These are phyloP conservation scores for Mesocricetus auratus DNA, from an alignment of 2,113 vertebrate genomes.

Conservation along the genomic window DNA sequence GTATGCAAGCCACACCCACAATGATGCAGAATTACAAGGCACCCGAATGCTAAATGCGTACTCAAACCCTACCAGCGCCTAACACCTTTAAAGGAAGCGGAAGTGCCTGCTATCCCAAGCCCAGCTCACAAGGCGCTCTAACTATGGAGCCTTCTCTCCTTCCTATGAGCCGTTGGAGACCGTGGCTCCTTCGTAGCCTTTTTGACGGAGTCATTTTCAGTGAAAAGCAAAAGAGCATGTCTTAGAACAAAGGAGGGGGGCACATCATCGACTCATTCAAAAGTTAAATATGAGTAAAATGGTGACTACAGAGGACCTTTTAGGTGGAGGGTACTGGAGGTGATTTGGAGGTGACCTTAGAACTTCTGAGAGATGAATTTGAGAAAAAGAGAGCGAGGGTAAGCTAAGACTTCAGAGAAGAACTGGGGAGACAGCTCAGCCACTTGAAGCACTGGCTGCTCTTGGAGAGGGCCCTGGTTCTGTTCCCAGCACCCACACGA, in stretches of 20 bases:
- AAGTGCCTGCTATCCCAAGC: not conserved
- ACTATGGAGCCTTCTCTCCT: not conserved
- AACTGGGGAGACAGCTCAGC: not conserved
- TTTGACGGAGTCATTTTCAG: not conserved
- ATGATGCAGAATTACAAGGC: not conserved
- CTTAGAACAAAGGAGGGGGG: not conserved
- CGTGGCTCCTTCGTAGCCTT: not conserved
- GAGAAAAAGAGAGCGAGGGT: not conserved
- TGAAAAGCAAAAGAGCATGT: not conserved
- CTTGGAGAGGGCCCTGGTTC: not conserved
- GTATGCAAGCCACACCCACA: not conserved
- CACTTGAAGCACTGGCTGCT: not conserved
- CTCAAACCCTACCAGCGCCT: not conserved
- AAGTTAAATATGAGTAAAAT: not conserved
- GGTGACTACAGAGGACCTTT: not conserved
- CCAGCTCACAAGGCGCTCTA: not conserved
- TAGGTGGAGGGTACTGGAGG: not conserved
- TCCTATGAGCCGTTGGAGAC: not conserved
- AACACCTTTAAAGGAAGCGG: not conserved
- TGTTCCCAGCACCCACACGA: not conserved
- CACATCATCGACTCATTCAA: not conserved
- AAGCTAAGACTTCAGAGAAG: not conserved
- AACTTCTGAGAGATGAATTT: not conserved
- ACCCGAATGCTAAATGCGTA: not conserved
- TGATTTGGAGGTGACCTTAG: not conserved